A percentile compares a stretch with the other conserved stretches of the same genome.
Evolutionary conservation across 2,888 invertebrate species (phyloP).

Genomic region (Nomada fabriciana): DNA sequence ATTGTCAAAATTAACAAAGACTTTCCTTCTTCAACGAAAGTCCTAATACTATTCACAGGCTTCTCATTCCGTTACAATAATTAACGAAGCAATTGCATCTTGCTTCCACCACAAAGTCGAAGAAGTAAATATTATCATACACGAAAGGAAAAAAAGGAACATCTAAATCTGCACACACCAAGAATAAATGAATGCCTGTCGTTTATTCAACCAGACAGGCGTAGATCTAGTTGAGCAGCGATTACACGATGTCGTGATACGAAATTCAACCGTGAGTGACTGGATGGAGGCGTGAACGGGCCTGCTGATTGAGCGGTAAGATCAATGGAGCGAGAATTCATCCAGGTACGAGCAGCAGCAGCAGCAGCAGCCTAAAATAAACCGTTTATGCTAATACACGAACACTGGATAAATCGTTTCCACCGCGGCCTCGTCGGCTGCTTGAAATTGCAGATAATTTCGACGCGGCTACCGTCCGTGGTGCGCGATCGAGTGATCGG

Average conservation of each 20-base stretch:
- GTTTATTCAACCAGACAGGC: too few relatives aligned
- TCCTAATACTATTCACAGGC: too few relatives aligned
- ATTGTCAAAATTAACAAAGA: too few relatives aligned
- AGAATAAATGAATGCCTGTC: too few relatives aligned
- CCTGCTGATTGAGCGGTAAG: slow-evolving; percentile 75
- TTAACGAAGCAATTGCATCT: too few relatives aligned
- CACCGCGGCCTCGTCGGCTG: slow-evolving; percentile 33
- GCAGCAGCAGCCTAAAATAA: slow-evolving; percentile 58
- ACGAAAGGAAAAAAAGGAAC: too few relatives aligned
- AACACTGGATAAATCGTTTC: slow-evolving; percentile 58
- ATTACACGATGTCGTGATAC: slow-evolving; percentile 65
- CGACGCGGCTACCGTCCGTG: slow-evolving; percentile 31
- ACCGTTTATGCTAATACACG: slow-evolving; percentile 65
- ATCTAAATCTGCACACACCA: too few relatives aligned
- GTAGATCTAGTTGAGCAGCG: slow-evolving; percentile 16
- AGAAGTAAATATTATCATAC: too few relatives aligned
- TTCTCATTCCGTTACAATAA: too few relatives aligned
- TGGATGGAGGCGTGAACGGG: slow-evolving; percentile 64
- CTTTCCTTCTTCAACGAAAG: too few relatives aligned
- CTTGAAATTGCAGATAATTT: slow-evolving; percentile 54
- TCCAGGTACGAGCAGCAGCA: slow-evolving; percentile 29
- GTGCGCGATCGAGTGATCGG: slow-evolving; percentile 43
- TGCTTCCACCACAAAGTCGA: too few relatives aligned
- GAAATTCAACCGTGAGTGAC: slow-evolving; percentile 65
- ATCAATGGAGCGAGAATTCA: slow-evolving; percentile 76